Conservation (phyloP, 2,888 invertebrate genomes). For the Lithodes maja region DNA sequence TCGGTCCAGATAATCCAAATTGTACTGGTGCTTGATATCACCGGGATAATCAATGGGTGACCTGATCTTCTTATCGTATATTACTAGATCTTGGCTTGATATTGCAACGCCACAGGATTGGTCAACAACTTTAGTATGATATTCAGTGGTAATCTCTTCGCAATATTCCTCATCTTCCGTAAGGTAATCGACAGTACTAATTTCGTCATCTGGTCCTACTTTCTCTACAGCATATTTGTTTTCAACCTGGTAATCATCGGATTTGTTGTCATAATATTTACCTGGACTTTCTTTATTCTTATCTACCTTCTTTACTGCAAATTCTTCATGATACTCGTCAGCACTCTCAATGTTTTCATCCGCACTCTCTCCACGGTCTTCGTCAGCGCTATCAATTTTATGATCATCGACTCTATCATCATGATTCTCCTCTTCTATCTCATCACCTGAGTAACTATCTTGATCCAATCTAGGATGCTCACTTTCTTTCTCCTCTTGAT, state of each 20-base stretch:
- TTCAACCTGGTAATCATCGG: neutral
- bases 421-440: conserved; percentile 8
- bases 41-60: conserved; percentile 12
- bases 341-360: conserved; percentile 34
- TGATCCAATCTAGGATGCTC: neutral
- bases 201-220: neutral
- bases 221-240: neutral
- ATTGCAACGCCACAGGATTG: neutral
- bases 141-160: neutral
- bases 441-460: neutral
- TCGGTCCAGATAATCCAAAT: conserved; percentile 22
- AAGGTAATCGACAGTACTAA: neutral
- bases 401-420: conserved; percentile 10
- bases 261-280: conserved; percentile 2
- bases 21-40: conserved; percentile 14
- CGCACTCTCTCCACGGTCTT: conserved; percentile 32
- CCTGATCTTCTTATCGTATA: conserved; percentile 14
- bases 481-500: neutral
- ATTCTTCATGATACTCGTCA: conserved; percentile 28
- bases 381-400: neutral
- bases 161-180: conserved; percentile 3
- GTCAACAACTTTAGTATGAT: neutral
- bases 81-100: neutral
- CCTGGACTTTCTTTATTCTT: neutral
- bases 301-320: neutral